Percentiles rank a stretch among this genome's conserved stretches.
Conservation (phyloP, 1,140 invertebrate species). For the Rhopalosiphum maidis region DNA sequence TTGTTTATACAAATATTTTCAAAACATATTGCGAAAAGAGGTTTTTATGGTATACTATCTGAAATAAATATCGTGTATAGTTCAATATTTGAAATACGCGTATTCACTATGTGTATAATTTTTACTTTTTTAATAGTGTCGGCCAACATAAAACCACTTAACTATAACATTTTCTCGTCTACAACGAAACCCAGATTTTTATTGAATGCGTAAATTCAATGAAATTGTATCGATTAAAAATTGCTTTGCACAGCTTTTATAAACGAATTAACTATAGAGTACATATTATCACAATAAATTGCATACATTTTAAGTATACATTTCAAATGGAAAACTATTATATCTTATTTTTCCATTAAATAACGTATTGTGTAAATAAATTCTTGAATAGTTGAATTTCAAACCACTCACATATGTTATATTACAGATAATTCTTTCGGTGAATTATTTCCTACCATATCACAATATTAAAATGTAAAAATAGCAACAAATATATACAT, state of each 20-base stretch:
- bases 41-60: neutral
- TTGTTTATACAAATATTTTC: neutral
- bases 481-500: neutral
- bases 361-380: neutral
- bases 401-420: neutral
- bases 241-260: neutral
- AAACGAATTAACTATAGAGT: neutral
- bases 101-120: neutral
- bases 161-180: neutral
- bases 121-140: neutral
- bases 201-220: neutral
- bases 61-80: neutral
- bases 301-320: neutral
- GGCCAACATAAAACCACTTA: neutral
- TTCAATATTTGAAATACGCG: neutral
- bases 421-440: neutral
- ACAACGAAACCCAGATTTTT: neutral
- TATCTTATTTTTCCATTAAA: conserved; percentile 17
- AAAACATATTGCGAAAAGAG: neutral
- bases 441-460: neutral
- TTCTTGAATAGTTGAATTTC: neutral
- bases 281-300: neutral
- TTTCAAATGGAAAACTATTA: neutral
- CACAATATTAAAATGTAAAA: neutral
- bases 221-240: neutral